Evolutionary conservation across 2,113 vertebrate species (phyloP).

Genomic region (Mesocricetus auratus): DNA sequence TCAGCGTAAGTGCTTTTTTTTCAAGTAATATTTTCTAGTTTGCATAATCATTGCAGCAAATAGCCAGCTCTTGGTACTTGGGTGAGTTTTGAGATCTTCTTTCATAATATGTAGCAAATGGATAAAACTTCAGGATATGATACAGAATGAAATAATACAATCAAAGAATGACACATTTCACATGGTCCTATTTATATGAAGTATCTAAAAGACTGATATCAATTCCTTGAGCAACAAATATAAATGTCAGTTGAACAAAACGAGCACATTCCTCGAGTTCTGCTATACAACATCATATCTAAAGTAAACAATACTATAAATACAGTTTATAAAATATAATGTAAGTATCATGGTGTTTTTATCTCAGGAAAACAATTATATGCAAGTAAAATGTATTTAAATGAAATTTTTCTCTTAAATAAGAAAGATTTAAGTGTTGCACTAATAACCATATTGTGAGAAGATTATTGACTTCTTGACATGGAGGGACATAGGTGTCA

Average conservation of each 20-base stretch:
- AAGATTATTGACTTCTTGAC: neutral
- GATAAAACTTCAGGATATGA: neutral
- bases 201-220: neutral
- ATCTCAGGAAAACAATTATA: neutral
- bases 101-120: neutral
- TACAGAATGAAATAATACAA: neutral
- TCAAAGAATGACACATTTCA: neutral
- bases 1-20: neutral
- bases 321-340: neutral
- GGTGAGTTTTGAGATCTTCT: neutral
- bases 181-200: neutral
- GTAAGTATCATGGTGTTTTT: neutral
- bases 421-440: neutral
- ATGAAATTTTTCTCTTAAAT: neutral
- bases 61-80: neutral
- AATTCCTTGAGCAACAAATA: neutral
- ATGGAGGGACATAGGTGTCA: neutral
- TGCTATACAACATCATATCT: neutral
- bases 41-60: neutral
- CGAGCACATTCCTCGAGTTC: neutral
- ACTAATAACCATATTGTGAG: neutral
- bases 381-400: neutral
- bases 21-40: neutral
- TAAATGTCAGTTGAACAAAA: neutral
- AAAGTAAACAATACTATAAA: neutral